Base-by-base conservation (phyloP, 2,888 invertebrate genomes). In the Eulithis testata region DNA sequence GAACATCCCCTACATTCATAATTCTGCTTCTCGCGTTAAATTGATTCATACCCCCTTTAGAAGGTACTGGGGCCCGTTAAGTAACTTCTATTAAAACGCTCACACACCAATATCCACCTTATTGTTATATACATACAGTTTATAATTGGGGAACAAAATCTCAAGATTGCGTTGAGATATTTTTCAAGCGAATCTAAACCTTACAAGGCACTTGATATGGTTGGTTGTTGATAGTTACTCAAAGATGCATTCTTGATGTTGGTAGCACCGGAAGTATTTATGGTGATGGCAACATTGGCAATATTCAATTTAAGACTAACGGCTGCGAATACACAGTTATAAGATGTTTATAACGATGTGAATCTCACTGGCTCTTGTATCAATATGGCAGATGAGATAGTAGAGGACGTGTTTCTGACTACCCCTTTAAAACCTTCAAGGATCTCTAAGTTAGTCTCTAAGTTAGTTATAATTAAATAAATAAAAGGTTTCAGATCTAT, bases 41-140 rank as follows among this genome's bases (percentile, higher is more conserved):
- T 85, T 83, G 83, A 85, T 85, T 85, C 83, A 82, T 76, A 74
- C 76, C 76, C 80, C 78, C 78, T 73, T 77, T 66, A 70, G 77
- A 76, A 21, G 76, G 53, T 44, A 45, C 63, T 51, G 45, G 47
- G 27, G 53, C 52, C 76, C 74, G 76, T 76, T 77, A 76, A 74
- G 74, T 71, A 65, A 73, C 68, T 68, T 67, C 55, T 12, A 62
- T 68, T 57, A 43, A 51, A 59, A n/a, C 11, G 36, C 61, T 3
- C 7, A 4, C 68, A 55, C 21, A 4, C 50, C 4, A 73, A 40
- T 65, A 43, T 54, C 52, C 14, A 73, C 73, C 66, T 63, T 77
- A 68, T 1, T 0, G 0, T 0, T 11, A 11, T 9, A 5, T 2
- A 0, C 0, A 40, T 63, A 75, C 27, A 66, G 72, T 62, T 58